These are phyloP conservation scores for Sebastes vulpes DNA, from an alignment of 2,797 vertebrate species.

Conservation along the genomic window DNA sequence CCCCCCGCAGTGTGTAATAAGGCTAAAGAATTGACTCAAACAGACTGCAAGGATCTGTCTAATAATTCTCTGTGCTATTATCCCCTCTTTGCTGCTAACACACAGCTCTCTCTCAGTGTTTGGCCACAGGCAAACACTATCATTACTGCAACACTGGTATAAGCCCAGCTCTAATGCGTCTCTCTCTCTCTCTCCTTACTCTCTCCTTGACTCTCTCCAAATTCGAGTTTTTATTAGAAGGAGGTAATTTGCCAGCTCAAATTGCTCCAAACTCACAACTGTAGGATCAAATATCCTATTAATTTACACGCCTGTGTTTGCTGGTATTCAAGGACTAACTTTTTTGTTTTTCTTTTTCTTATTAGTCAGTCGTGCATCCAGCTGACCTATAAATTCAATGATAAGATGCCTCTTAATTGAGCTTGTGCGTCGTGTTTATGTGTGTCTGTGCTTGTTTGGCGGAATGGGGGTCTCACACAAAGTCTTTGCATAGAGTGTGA, in stretches of 20 bases:
- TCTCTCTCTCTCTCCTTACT: conserved; percentile 15
- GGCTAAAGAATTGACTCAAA: conserved; percentile 79
- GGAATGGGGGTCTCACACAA: not conserved
- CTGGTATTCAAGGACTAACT: conserved; percentile 26
- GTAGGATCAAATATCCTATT: conserved; percentile 45
- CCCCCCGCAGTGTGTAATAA: conserved; percentile 74
- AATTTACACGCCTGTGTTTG: conserved; percentile 22
- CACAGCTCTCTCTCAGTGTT: conserved; percentile 61
- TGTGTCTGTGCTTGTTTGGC: not conserved
- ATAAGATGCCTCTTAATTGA: not conserved
- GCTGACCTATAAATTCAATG: not conserved
- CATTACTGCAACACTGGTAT: conserved; percentile 66
- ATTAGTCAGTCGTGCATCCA: not conserved
- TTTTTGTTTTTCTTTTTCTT: not conserved
- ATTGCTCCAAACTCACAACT: conserved; percentile 52
- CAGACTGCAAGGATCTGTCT: conserved; percentile 70
- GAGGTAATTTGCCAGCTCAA: conserved; percentile 54
- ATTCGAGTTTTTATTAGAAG: conserved; percentile 62
- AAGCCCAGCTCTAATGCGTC: conserved; percentile 43
- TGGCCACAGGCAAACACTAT: conserved; percentile 74
- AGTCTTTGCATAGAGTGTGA: not conserved
- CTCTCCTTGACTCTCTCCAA: conserved; percentile 60
- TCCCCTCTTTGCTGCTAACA: conserved; percentile 69
- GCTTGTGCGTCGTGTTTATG: not conserved
- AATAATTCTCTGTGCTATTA: conserved; percentile 77